phyloP scores from a whole-genome alignment of 2,888 invertebrate species.

The Cheilosia soror region DNA sequence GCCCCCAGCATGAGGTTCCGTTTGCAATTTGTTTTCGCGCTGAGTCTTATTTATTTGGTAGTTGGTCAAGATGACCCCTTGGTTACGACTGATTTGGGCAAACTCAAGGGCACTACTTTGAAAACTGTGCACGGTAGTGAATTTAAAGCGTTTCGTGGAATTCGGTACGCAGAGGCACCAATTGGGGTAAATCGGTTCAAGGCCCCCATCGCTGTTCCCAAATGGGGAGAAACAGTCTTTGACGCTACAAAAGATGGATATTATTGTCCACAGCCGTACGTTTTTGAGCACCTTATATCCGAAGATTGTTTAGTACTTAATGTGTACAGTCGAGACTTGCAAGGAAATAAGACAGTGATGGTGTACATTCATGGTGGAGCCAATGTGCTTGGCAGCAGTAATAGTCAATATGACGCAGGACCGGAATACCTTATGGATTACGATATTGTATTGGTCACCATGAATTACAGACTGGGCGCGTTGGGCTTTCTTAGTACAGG shows the following conservation, averaged over 20 bases:
- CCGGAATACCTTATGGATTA: slow-evolving; percentile 80
- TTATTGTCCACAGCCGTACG: slow-evolving; percentile 80
- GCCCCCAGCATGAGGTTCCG: slow-evolving; percentile 13
- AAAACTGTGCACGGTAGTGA: slow-evolving; percentile 81
- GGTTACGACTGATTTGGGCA: slow-evolving; percentile 80
- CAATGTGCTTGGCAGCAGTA: slow-evolving; percentile 79
- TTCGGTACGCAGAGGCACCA: slow-evolving; percentile 84
- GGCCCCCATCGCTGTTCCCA: slow-evolving; percentile 79
- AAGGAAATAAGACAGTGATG: slow-evolving; percentile 77
- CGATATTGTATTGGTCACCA: slow-evolving; percentile 80
- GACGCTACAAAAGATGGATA: slow-evolving; percentile 83
- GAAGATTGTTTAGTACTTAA: slow-evolving; percentile 88
- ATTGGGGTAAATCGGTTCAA: slow-evolving; percentile 83
- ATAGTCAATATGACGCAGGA: slow-evolving; percentile 78
- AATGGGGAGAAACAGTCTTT: slow-evolving; percentile 80
- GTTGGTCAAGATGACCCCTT: slow-evolving; percentile 16
- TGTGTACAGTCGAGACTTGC: slow-evolving; percentile 84
- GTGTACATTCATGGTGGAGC: slow-evolving; percentile 81
- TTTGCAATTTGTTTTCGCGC: neutral
- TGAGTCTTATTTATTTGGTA: neutral
- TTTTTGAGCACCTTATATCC: slow-evolving; percentile 79
- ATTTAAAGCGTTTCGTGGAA: slow-evolving; percentile 84
- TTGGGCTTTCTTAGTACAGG: slow-evolving; percentile 86
- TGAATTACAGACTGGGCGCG: slow-evolving; percentile 81
- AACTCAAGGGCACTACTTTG: slow-evolving; percentile 83